Conservation (phyloP, 2,888 invertebrate genomes). For the Elgonia sp. region DNA sequence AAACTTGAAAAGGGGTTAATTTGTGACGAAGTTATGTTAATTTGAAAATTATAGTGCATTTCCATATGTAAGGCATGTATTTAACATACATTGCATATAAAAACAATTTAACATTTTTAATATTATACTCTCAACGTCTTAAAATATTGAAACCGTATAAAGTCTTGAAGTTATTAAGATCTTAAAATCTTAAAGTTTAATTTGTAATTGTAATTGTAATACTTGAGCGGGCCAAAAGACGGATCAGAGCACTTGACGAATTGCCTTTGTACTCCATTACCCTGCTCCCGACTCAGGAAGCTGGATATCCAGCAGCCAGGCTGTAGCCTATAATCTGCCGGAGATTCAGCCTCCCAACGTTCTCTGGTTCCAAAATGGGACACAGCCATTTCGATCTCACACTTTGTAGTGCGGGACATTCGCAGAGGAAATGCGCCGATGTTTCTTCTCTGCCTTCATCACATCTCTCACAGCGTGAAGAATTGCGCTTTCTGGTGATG, state of each 20-base stretch:
- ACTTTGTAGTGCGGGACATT: slow-evolving; percentile 18
- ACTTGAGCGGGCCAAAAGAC: too few relatives aligned
- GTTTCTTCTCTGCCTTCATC: slow-evolving; percentile 30
- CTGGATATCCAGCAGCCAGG: neutral
- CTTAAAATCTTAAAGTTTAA: too few relatives aligned
- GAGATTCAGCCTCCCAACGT: neutral
- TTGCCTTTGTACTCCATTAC: slow-evolving; percentile 8
- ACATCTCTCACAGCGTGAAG: slow-evolving; percentile 18
- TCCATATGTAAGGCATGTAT: too few relatives aligned
- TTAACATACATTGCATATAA: too few relatives aligned
- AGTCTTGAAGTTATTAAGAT: too few relatives aligned
- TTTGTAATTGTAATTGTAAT: too few relatives aligned
- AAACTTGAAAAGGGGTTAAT: too few relatives aligned
- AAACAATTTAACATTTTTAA: too few relatives aligned
- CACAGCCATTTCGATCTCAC: neutral
- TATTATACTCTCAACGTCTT: too few relatives aligned
- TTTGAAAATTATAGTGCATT: too few relatives aligned
- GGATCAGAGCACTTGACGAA: slow-evolving; percentile 9
- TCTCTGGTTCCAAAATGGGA: neutral
- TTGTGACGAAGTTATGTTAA: too few relatives aligned
- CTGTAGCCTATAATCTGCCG: neutral
- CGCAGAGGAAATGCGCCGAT: slow-evolving; percentile 67
- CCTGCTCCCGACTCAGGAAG: neutral
- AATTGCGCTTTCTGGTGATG: neutral
- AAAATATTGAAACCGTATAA: too few relatives aligned